Evolutionary conservation across 2,888 invertebrate species (phyloP), one percentile per base, ranked within the genome.

Genomic region (Antheraea yamamai): DNA sequence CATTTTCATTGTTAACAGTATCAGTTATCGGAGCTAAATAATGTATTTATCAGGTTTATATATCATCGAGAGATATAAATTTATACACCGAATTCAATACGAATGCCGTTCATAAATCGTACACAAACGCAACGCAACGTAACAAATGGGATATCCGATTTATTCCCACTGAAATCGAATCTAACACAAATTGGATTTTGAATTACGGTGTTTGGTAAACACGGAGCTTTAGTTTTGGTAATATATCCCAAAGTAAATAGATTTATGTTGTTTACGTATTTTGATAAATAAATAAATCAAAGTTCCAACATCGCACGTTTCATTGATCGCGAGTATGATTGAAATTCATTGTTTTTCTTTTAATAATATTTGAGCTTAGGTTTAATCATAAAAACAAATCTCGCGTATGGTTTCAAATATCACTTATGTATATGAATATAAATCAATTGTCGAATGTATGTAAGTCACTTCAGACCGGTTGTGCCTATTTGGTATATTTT

Each of bases 111-210:
- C 85, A 89, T 89, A 89, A 91, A 91, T 89, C 86, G 85, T 85
- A 86, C 81, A 78, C 82, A 82, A 85, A 84, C 81, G 81, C 84
- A 84, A 83, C 81, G 79, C 80, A 81, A 83, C 83, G 82, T 86
- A 86, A 90, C 87, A 88, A 91, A 90, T 87, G 88, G 88, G 84
- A 87, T 89, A 88, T 87, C 86, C 87, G 88, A 90, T 91, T 89
- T 89, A 90, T 89, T 89, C 84, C 82, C 83, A 87, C 87, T 84
- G 88, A 89, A 92, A 91, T 88, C 86, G 88, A 88, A 89, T 91
- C 88, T 87, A 89, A 88, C 85, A 86, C 87, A 90, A 92, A 94
- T 93, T 93, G 91, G 90, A 91, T 90, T 92, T 92, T 91, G 91
- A 91, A 91, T 91, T 89, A 91, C 87, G 85, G 78, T 81, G 61